Evolutionary conservation across 2,113 vertebrate genomes (phyloP).

Genomic region (Dascyllus trimaculatus): DNA sequence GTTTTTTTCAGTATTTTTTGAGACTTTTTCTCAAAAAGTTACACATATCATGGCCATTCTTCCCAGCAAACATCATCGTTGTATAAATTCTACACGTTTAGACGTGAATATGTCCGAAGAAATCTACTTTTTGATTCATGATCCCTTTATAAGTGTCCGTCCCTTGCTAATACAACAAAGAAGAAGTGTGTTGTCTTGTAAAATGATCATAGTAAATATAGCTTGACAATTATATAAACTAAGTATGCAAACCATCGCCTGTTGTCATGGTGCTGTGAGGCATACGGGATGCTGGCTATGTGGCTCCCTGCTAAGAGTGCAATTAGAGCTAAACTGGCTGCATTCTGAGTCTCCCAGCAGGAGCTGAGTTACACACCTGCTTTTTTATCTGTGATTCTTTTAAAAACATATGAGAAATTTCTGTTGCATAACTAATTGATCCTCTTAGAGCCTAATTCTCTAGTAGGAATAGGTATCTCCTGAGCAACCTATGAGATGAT

Average conservation of each 20-base stretch:
- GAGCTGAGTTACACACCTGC: slow-evolving; percentile 34
- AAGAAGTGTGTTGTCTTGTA: neutral
- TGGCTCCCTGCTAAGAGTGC: neutral
- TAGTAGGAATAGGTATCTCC: slow-evolving; percentile 4
- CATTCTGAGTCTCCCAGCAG: slow-evolving; percentile 39
- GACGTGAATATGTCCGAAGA: no score
- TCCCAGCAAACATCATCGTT: no score
- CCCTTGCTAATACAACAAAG: neutral
- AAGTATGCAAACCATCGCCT: neutral
- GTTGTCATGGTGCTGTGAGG: slow-evolving; percentile 14
- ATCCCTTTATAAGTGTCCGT: neutral
- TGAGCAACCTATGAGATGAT: slow-evolving; percentile 2
- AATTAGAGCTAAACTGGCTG: slow-evolving; percentile 25
- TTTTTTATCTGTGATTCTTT: slow-evolving; percentile 35
- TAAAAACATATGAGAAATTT: slow-evolving; percentile 19
- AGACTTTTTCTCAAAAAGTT: neutral
- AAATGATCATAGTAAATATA: slow-evolving; percentile 7
- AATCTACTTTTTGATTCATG: neutral
- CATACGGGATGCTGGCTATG: neutral
- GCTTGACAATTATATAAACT: slow-evolving; percentile 11
- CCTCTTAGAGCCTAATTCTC: slow-evolving; percentile 7
- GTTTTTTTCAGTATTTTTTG: neutral
- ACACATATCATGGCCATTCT: no score
- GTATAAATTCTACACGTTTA: no score
- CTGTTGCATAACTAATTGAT: slow-evolving; percentile 34